phyloP scores from a whole-genome alignment of 1,140 invertebrate species.

The Eupristina koningsbergeri region DNA sequence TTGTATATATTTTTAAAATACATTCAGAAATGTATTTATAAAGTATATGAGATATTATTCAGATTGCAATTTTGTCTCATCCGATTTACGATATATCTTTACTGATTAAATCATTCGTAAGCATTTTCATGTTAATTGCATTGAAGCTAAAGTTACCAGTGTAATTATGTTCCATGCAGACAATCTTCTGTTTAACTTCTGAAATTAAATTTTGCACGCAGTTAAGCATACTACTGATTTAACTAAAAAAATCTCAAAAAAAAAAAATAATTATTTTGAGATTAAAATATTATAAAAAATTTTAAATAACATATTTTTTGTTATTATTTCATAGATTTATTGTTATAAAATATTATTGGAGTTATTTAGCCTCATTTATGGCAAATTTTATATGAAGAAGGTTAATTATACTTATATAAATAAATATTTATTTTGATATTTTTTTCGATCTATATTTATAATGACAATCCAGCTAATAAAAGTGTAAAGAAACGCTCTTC shows the following conservation, averaged over 20 bases:
- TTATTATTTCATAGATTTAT: no score
- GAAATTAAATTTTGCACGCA: background rate
- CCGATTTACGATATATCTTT: background rate
- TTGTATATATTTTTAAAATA: no score
- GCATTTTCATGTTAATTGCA: background rate
- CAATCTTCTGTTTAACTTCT: background rate
- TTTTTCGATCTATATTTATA: no score
- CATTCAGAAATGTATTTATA: background rate
- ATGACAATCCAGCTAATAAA: no score
- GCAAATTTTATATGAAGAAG: no score
- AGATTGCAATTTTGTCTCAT: background rate
- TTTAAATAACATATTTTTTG: no score
- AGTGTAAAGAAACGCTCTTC: no score
- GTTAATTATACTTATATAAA: no score
- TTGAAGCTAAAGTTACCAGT: background rate
- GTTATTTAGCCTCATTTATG: no score
- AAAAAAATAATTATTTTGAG: background rate
- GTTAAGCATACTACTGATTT: background rate
- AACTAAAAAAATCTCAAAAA: background rate
- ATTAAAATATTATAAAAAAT: no score
- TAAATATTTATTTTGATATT: no score
- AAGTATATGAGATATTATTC: background rate
- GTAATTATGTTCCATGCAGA: background rate
- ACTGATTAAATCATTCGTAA: conserved; percentile 13
- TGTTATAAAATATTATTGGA: no score